Evolutionary conservation across 2,113 vertebrate species (phyloP).

Genomic region (Notothenia rossii): DNA sequence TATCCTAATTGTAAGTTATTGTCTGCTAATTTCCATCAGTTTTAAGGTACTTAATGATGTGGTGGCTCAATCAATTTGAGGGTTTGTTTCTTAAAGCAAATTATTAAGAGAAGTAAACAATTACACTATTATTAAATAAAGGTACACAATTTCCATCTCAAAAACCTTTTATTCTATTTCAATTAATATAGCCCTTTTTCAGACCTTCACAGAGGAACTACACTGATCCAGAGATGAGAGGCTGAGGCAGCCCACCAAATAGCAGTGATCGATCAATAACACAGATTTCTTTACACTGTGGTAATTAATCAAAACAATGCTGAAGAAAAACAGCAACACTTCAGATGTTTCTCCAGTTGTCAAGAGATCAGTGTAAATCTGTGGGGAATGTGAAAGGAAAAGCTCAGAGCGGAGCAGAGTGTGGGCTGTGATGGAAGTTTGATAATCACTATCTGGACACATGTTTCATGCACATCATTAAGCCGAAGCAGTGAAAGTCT

Average conservation of each 20-base stretch:
- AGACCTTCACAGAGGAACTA: not conserved
- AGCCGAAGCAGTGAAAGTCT: not conserved
- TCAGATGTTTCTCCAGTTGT: slow-evolving; percentile 4
- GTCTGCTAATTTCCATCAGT: not conserved
- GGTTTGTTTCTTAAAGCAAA: not conserved
- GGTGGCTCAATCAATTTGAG: not conserved
- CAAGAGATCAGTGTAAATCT: slow-evolving; percentile 6
- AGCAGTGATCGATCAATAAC: slow-evolving; percentile 26
- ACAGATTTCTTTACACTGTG: slow-evolving; percentile 23
- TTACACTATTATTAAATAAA: not conserved
- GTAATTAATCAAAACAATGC: slow-evolving; percentile 29
- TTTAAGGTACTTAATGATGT: too few species aligned
- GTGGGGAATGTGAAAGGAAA: not conserved
- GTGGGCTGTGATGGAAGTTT: not conserved
- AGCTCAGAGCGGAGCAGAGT: not conserved
- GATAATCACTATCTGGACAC: not conserved
- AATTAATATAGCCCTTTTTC: not conserved
- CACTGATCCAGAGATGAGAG: not conserved
- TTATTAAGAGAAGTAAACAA: not conserved
- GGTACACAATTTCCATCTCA: too few species aligned
- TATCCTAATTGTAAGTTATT: not conserved
- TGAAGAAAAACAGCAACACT: not conserved
- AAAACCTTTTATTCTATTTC: not conserved
- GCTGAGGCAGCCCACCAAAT: slow-evolving; percentile 20
- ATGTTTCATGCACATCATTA: not conserved